Evolutionary conservation across 2,888 invertebrate species (phyloP), one percentile per base, ranked within the genome.

Genomic region (Aphodius sticticus): DNA sequence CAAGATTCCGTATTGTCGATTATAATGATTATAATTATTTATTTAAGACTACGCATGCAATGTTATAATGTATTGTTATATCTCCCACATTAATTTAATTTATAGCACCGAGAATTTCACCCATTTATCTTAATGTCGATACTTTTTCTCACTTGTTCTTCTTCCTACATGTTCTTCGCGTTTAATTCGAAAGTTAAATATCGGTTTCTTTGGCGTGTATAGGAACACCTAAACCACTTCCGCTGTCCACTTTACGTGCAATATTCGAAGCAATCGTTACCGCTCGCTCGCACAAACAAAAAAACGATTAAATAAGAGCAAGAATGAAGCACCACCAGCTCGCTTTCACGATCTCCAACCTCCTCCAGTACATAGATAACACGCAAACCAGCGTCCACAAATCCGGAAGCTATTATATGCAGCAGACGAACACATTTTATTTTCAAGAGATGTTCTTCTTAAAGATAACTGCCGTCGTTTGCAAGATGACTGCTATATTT

Each of bases 271-370:
- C 53, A 53, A 12, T 53, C 12, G 53, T 53, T 53, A 5, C 53
- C 53, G 53, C 53, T 53, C 53, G 53, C 12, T 53, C 12, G 9
- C 53, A 53, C 53, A 53, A 53, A 53, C 53, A 9, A 53, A 53
- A 70, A 26, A 76, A 79, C 79, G 70, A 53, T 53, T 53, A 53
- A 53, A 53, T 53, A 53, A 53, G 53, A 53, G 53, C 53, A 53
- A 53, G 53, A 53, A 53, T 53, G 53, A 53, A 53, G 6, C 53
- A 53, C 9, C 53, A 53, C 53, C 53, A 5, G 53, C 12, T 53
- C 53, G 53, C 53, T 53, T 53, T 53, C 53, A 53, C 53, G 53
- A 53, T 53, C 12, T 12, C 12, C 53, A 12, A 53, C 53, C 53
- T 53, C 53, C 12, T 53, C 53, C 53, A 53, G 53, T 53, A 53